A percentile compares a stretch with the other conserved stretches of the same genome.
phyloP scores from a whole-genome alignment of 2,888 invertebrate species.

The Melieria omissa region DNA sequence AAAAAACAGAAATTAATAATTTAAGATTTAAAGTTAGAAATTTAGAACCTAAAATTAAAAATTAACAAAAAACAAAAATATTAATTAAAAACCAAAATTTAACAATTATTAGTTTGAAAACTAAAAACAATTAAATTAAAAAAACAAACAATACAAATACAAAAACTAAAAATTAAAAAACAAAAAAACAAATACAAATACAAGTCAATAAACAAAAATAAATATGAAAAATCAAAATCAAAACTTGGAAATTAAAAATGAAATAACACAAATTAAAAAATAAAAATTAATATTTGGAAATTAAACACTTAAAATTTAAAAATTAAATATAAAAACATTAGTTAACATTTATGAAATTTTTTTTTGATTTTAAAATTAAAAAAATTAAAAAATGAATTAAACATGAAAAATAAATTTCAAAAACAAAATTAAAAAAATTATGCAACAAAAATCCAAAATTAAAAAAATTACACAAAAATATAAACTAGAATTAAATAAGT shows the following conservation, averaged over 20 bases:
- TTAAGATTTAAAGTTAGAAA: not conserved
- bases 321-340: conserved; percentile 5
- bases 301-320: conserved; percentile 1
- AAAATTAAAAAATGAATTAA: conserved; percentile 5
- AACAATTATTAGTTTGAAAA: not conserved
- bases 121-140: not conserved
- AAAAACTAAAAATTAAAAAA: not conserved
- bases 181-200: not conserved
- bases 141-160: not conserved
- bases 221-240: conserved; percentile 1
- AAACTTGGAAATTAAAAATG: not conserved
- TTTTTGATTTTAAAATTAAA: not conserved
- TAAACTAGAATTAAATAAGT: not conserved
- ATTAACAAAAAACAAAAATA: not conserved
- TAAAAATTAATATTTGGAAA: conserved; percentile 2
- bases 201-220: not conserved
- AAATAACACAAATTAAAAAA: conserved; percentile 4
- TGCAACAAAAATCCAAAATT: not conserved
- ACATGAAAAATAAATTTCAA: not conserved
- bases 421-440: conserved; percentile 6
- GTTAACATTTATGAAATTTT: not conserved
- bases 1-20: conserved; percentile 3
- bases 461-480: conserved; percentile 3
- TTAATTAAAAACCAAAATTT: not conserved
- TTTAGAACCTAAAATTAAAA: conserved; percentile 2